Evolutionary conservation across 1,140 invertebrate species (phyloP), one percentile per base, ranked within the genome.

Genomic region (Sitophilus oryzae): DNA sequence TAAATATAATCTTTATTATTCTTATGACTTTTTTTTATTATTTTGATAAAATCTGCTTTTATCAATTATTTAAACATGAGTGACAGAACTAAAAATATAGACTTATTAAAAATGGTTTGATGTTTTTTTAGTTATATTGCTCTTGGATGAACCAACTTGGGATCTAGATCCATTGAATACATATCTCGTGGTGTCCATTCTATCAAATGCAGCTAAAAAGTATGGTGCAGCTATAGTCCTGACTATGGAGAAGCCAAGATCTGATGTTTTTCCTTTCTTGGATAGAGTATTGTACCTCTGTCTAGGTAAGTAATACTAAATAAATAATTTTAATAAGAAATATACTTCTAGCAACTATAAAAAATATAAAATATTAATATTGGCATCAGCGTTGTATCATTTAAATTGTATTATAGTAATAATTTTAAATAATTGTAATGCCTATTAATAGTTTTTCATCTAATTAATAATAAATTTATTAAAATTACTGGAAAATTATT

Each of bases 221-320:
- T 88, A 91, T 56, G 88, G 89, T 4, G 85, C 90, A 11, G 89
- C 91, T 4, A 88, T 95, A 3, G 77, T 95, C 16, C 69, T 95
- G 0, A 94, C 91, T 0, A 89, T 94, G 84, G 91, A 95, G 63
- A 93, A 93, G 62, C 93, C 93, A 0, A 77, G 90, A 50, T 94
- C 91, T 30, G 92, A 96, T 69, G 91, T 96, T 0, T 86, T 95
- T 64, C 91, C 92, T 0, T 94, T 95, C 65, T 76, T 96, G 44
- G 91, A 93, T 66, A 74, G 85, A 35, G 89, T 91, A 0, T 73
- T 87, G 5, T 91, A 90, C 66, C 73, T 95, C 1, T 94, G 91
- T 63, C 73, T 94, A 5, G 52, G 52, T 55, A 48, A 30, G 37
- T 35, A 14, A n/a, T n/a, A n/a, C n/a, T n/a, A n/a, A n/a, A n/a